Conservation (phyloP, 1,140 invertebrate genomes). For the Drosophila melanogaster region DNA sequence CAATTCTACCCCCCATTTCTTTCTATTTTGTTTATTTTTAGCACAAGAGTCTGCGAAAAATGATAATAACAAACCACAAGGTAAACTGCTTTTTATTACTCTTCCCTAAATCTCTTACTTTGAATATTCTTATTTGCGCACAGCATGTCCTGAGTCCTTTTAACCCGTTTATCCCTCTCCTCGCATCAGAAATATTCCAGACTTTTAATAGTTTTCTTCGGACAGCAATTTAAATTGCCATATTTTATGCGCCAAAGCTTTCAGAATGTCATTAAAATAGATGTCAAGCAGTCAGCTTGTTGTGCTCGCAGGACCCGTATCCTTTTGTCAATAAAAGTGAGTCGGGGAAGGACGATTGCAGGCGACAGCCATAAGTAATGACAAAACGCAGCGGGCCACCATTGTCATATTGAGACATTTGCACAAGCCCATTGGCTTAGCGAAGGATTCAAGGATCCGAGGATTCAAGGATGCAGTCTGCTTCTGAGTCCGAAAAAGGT, state of each 20-base stretch:
- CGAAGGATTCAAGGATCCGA: conserved; percentile 13
- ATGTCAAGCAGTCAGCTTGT: conserved; percentile 51
- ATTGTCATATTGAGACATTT: conserved; percentile 82
- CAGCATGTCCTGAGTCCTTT: conserved; percentile 19
- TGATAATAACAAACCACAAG: conserved; percentile 84
- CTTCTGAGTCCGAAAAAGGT: conserved; percentile 28
- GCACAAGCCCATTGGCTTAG: conserved; percentile 35
- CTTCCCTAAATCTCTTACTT: conserved; percentile 10
- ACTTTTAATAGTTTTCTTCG: conserved; percentile 61
- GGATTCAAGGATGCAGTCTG: conserved; percentile 30
- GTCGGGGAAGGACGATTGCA: conserved; percentile 50
- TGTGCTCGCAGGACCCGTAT: conserved; percentile 23
- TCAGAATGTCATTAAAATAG: conserved; percentile 79
- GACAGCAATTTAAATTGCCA: conserved; percentile 74
- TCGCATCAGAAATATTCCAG: conserved; percentile 49
- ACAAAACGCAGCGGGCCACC: conserved; percentile 78
- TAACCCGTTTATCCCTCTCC: conserved; percentile 6
- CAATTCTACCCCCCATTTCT: conserved; percentile 27
- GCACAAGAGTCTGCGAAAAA: conserved; percentile 84
- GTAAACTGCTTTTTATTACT: conserved; percentile 61
- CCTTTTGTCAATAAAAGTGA: conserved; percentile 33
- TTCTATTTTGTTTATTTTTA: conserved; percentile 79
- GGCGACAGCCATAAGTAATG: conserved; percentile 77
- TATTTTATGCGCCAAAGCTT: conserved; percentile 73
- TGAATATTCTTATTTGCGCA: conserved; percentile 34